These are phyloP conservation scores for Lycaon pictus DNA, from an alignment of 2,113 vertebrate genomes.

Conservation along the genomic window DNA sequence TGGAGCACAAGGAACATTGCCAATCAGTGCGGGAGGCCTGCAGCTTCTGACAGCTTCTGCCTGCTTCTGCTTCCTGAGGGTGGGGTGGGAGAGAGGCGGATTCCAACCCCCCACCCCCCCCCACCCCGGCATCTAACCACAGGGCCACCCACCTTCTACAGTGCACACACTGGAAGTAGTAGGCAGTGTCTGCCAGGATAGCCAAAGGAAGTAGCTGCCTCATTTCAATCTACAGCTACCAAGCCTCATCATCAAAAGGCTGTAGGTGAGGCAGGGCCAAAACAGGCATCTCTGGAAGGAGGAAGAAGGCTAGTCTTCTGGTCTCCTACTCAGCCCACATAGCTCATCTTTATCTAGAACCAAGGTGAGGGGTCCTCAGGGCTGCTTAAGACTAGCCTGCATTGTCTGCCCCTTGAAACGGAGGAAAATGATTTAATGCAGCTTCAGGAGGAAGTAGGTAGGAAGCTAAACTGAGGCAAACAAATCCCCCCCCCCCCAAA, in stretches of 20 bases:
- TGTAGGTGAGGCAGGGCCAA: not conserved
- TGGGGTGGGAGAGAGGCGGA: not conserved
- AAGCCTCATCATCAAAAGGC: not conserved
- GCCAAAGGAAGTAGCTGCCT: slow-evolving; percentile 8
- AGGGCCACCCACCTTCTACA: slow-evolving; percentile 36
- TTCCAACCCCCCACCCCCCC: not conserved
- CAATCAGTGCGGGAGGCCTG: not conserved
- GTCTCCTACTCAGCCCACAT: not conserved
- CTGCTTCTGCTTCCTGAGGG: not conserved
- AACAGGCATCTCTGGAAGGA: slow-evolving; percentile 6
- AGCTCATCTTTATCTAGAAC: not conserved
- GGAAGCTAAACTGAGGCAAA: slow-evolving; percentile 17
- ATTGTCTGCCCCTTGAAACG: not conserved
- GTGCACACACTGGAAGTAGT: not conserved
- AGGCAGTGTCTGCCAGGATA: slow-evolving; percentile 18
- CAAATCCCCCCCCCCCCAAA: not conserved
- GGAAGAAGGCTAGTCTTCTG: not conserved
- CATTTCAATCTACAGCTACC: not conserved
- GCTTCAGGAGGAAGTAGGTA: not conserved
- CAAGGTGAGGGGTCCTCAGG: not conserved
- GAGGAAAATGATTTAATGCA: slow-evolving; percentile 22
- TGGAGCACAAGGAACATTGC: slow-evolving; percentile 87
- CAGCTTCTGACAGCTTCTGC: fast-evolving
- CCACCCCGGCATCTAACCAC: not conserved
- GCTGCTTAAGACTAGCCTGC: not conserved